phyloP scores from a whole-genome alignment of 2,888 invertebrate genomes.

The Lasioglossum lativentre region DNA sequence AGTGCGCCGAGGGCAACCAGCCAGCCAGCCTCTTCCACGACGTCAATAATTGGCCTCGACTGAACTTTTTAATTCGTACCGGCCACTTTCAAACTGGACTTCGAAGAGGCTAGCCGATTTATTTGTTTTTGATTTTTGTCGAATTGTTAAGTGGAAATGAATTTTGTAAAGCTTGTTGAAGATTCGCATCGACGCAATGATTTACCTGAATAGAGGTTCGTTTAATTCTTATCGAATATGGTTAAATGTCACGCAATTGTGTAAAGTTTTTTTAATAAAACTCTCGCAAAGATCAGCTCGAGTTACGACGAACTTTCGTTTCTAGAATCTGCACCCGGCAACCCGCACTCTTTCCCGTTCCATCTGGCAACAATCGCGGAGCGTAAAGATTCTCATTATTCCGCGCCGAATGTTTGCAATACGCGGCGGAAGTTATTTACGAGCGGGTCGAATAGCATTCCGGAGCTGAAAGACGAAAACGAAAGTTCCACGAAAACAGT shows the following conservation, averaged over 20 bases:
- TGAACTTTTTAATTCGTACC: no score
- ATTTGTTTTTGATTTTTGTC: not conserved
- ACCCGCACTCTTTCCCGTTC: not conserved
- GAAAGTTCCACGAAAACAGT: constrained; percentile 19
- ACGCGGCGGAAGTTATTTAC: constrained; percentile 4
- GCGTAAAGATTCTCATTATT: not conserved
- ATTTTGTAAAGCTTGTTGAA: no score
- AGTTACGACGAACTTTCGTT: not conserved
- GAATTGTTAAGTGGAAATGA: not conserved
- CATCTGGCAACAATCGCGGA: not conserved
- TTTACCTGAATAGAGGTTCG: no score
- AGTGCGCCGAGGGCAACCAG: not conserved
- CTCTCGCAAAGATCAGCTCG: not conserved
- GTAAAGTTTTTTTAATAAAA: not conserved
- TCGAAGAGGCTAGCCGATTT: not conserved
- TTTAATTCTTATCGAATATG: no score
- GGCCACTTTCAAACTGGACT: not conserved
- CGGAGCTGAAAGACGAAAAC: not conserved
- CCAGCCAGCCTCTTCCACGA: not conserved
- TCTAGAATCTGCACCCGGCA: not conserved
- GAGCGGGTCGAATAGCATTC: constrained; percentile 6
- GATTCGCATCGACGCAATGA: no score
- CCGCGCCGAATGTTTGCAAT: not conserved
- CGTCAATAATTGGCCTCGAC: not conserved
- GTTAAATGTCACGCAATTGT: no score